Base-by-base conservation (phyloP, 2,113 vertebrate genomes). In the Chiloscyllium plagiosum region DNA sequence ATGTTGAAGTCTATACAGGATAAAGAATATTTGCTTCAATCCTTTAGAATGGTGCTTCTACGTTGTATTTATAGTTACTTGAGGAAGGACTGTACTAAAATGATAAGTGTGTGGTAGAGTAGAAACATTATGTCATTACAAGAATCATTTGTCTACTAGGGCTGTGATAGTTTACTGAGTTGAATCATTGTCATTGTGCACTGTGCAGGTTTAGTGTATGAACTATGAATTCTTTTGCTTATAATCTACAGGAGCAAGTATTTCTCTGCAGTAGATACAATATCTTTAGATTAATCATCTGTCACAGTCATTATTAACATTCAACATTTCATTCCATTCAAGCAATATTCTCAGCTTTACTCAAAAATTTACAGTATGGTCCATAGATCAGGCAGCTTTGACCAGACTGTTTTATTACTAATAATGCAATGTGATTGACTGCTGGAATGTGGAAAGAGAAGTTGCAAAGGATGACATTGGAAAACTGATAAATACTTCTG, bases 61-160 rank as follows among this genome's bases (percentile, higher is more conserved):
- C n/a, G 66, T 37, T 22, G 66, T 65, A 65, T 68, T 93, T 61
- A 20, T 37, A 66, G 29, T 5, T 22, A 66, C 33, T 37, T 22
- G 61, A 66, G 89, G 66, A 93, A 93, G 37, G 33, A 68, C 37
- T 19, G 61, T 37, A 68, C 66, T 93, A 93, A 93, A 93, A 93
- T 68, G 89, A 68, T 93, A 19, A 93, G 37, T 66, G 17, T 68
- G 37, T 0, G 56, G 29, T 92, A 33, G 37, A 65, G n/a, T 33
- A 93, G 5, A 61, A 6, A 33, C 61, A 68, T 15, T n/a, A 33
- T 6, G 2, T 68, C 61, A 66, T 93, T 93, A 66, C 89, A 93
- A 66, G 33, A 93, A 20, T 37, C 89, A 66, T 93, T 93, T 93
- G 33, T 17, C n/a, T 61, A 93, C 33, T 66, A 66, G 89, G 61